A percentile compares a stretch with the other conserved stretches of the same genome.
Evolutionary conservation across 2,797 vertebrate species (phyloP).

Genomic region (Pseudochaenichthys georgianus): DNA sequence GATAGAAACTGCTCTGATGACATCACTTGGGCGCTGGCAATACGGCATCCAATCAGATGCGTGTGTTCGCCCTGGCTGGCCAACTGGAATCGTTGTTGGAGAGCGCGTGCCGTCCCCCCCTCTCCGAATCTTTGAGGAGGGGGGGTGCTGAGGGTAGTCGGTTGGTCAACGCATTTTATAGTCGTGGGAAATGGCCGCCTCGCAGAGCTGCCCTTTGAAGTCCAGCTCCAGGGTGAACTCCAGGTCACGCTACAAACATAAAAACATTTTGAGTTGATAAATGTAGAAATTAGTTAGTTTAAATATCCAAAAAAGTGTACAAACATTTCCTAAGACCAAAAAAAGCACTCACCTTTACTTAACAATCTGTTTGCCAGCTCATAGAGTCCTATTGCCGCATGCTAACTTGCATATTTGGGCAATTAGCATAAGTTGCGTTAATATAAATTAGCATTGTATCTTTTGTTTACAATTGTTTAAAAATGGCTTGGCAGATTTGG

Average conservation of each 20-base stretch:
- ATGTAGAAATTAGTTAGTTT: neutral
- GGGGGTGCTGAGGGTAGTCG: slow-evolving; percentile 47
- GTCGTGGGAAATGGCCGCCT: slow-evolving; percentile 96
- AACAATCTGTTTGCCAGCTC: too few species aligned
- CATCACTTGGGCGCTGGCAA: slow-evolving; percentile 64
- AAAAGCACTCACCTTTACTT: too few species aligned
- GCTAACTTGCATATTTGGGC: too few species aligned
- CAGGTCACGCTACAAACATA: slow-evolving; percentile 90
- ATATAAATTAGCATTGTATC: too few species aligned
- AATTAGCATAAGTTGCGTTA: too few species aligned
- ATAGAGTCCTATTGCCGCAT: too few species aligned
- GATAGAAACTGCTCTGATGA: slow-evolving; percentile 63
- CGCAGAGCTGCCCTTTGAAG: slow-evolving; percentile 99
- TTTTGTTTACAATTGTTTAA: too few species aligned
- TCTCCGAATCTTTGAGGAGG: slow-evolving; percentile 37
- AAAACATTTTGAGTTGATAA: neutral
- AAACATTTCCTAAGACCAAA: too few species aligned
- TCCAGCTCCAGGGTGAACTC: slow-evolving; percentile 98
- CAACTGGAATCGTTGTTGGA: slow-evolving; percentile 45
- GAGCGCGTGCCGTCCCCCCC: slow-evolving; percentile 30
- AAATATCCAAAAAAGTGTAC: too few species aligned
- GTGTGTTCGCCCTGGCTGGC: slow-evolving; percentile 17
- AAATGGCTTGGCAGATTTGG: too few species aligned
- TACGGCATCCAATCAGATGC: slow-evolving; percentile 55
- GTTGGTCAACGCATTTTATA: slow-evolving; percentile 94